A percentile compares a stretch with the other conserved stretches of the same genome.
These are phyloP conservation scores for Ariolimax columbianus DNA, from an alignment of 2,888 invertebrate genomes.

Conservation along the genomic window DNA sequence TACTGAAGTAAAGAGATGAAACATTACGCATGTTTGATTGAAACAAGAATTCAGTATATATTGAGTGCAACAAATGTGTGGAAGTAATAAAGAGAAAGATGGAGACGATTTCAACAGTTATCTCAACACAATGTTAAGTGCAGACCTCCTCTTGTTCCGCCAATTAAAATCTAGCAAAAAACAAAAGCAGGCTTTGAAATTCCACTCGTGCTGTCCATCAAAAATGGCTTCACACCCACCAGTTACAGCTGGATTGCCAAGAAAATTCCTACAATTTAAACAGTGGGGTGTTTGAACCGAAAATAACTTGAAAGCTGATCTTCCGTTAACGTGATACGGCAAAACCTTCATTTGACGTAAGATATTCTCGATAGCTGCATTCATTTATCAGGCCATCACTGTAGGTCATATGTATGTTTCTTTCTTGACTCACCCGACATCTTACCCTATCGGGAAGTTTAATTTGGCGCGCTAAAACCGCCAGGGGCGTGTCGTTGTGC, in stretches of 20 bases:
- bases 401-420: background rate
- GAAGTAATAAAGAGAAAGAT: too few species aligned
- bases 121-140: background rate
- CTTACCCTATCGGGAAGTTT: background rate
- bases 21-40: too few species aligned
- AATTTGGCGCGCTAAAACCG: too few species aligned
- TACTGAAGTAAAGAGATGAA: too few species aligned
- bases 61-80: too few species aligned
- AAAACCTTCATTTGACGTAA: background rate
- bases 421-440: background rate
- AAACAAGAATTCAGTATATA: too few species aligned
- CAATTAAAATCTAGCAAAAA: slow-evolving; percentile 1
- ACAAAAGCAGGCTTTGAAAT: background rate
- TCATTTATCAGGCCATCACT: background rate
- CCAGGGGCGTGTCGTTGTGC: too few species aligned
- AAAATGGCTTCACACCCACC: background rate
- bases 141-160: background rate
- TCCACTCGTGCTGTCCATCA: slow-evolving; percentile 1
- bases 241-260: background rate
- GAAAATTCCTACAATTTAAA: background rate
- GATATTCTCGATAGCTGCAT: background rate
- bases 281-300: background rate
- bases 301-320: background rate
- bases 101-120: too few species aligned
- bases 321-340: background rate